phyloP scores from a whole-genome alignment of 2,797 vertebrate species.

The Muscicapa comitata region DNA sequence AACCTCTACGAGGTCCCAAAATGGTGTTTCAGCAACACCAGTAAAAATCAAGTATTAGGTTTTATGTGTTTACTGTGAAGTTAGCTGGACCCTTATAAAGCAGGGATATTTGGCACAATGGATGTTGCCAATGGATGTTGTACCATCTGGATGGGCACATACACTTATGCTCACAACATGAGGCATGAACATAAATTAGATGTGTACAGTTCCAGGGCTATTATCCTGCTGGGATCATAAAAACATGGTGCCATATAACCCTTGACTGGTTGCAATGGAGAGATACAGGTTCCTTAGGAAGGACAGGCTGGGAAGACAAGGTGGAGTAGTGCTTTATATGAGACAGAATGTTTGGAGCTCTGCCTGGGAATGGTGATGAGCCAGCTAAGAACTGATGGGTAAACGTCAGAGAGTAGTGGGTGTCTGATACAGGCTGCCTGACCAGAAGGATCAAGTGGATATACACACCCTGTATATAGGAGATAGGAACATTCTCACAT shows the following conservation, averaged over 20 bases:
- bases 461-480: too few relatives aligned
- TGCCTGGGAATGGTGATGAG: neutral
- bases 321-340: neutral
- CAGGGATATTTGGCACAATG: neutral
- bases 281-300: neutral
- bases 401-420: neutral
- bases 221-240: neutral
- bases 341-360: neutral
- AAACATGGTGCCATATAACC: neutral
- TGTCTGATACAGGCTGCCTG: neutral
- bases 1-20: neutral
- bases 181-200: neutral
- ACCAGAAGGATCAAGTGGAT: neutral
- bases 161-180: neutral
- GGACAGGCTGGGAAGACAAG: neutral
- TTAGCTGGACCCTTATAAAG: neutral
- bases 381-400: neutral
- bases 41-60: neutral
- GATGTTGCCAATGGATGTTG: neutral
- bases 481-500: neutral
- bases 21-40: neutral
- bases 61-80: neutral
- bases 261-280: neutral
- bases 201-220: neutral
- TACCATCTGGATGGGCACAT: accelerated